Base-by-base conservation (phyloP, 2,797 vertebrate genomes). In the Threskiornis aethiopicus region DNA sequence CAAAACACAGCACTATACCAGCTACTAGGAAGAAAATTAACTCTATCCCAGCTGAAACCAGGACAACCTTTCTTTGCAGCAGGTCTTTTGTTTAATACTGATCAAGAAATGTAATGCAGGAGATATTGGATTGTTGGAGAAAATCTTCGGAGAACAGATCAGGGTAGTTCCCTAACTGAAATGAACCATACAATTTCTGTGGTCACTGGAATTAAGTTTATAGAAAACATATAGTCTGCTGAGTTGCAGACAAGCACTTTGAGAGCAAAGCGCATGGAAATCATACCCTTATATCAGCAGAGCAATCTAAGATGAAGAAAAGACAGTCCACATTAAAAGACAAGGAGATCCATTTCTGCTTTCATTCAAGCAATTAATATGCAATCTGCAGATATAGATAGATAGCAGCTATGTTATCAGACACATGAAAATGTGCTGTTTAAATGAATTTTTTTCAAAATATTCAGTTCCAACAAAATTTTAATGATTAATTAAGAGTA, bases 401-500 rank as follows among this genome's bases (percentile, higher is more conserved):
- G 84, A 83, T 57, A 93, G 42, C 16, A 79, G 66, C 57, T 33
- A 16, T 31, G n/a, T 87, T 96, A 97, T 91, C 82, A 96, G 72
- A 78, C 75, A 75, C 22, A 16, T 18, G 33, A 73, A 90, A 90
- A 92, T 67, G 46, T 89, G 66, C 49, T 87, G 44, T 89, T 87
- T 82, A 94, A 96, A 62, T 58, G 26, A 76, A 49, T 5, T 33
- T 35, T n/a, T 93, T 96, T 83, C 65, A 81, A 90, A 76, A 82
- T 52, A n/a, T 18, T 66, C 33, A 22, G 39, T 78, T 89, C 75
- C 70, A 93, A 93, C 44, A 64, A 89, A 95, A 87, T 85, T 93
- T 83, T 67, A 93, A 94, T 65, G 61, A 92, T 95, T 96, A 97
- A 95, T 96, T 96, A 97, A 95, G 64, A 76, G 33, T 72, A 73